Evolutionary conservation across 2,888 invertebrate species (phyloP), one percentile per base, ranked within the genome.

Genomic region (Leptarthrus brevirostris): DNA sequence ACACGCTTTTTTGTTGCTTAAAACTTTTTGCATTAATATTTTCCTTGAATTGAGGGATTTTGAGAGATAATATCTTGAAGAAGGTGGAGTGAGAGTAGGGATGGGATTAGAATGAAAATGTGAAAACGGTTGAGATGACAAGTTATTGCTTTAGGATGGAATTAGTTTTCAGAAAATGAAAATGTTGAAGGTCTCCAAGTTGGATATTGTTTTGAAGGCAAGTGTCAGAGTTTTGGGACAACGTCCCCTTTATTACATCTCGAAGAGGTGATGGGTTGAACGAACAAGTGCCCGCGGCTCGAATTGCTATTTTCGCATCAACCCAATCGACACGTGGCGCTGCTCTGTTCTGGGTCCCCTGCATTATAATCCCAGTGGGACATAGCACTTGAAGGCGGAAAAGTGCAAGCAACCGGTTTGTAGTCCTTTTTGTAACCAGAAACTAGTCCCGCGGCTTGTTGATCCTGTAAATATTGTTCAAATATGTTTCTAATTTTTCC

Each of bases 401-500:
- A 10, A 61, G 61, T 36, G 22, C 18, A 40, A 64, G 22, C 44
- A 44, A 22, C 12, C 69, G 36, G 69, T 52, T 69, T 69, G n/a
- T n/a, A 12, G 8, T 30, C 34, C 69, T 69, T 69, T 52, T 69
- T 71, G 71, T 71, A 71, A 71, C 53, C 53, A 24, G 71, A 71
- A 71, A 53, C 71, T 10, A 44, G 14, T 18, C 53, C 22, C 34
- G n/a, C 34, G 53, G 71, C 40, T 44, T 71, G 71, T 53, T 71
- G 71, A 71, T 71, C 44, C 22, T 71, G 53, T 71, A 71, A 71
- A 71, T 71, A 53, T 71, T 71, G 53, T 54, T 54, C 22, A 71
- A 71, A 71, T 71, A 71, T 71, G 71, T 53, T 71, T 71, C 53
- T 71, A 71, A 71, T 71, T 71, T 71, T 71, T 53, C 40, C 53